These are phyloP conservation scores for Petrocephalus schoutedeni DNA, from an alignment of 2,797 vertebrate genomes.

Conservation along the genomic window DNA sequence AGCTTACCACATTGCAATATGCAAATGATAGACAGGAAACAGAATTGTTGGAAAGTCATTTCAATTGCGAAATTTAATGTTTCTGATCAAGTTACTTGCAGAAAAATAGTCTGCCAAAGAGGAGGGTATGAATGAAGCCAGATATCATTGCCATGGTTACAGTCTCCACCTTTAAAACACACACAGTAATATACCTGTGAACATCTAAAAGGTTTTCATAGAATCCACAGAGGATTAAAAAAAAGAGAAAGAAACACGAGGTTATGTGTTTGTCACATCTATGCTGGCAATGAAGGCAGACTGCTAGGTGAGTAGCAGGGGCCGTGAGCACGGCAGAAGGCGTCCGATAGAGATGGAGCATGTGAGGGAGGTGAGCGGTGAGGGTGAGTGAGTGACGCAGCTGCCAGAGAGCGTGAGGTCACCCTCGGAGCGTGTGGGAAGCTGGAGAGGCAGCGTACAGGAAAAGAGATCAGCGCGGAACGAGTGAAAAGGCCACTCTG, in stretches of 20 bases:
- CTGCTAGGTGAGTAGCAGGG: constrained; percentile 28
- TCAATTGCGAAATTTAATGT: not conserved
- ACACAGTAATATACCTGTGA: not conserved
- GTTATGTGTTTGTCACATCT: too few species aligned
- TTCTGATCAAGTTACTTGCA: not conserved
- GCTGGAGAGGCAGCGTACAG: constrained; percentile 28
- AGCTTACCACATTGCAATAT: not conserved
- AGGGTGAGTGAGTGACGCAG: constrained; percentile 13
- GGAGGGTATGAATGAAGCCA: not conserved
- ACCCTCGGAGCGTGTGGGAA: constrained; percentile 36
- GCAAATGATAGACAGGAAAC: not conserved
- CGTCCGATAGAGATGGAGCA: constrained; percentile 19
- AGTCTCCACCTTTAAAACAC: not conserved
- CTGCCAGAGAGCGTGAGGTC: constrained; percentile 32
- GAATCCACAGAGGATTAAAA: not conserved
- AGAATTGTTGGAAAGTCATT: too few species aligned
- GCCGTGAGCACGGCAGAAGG: constrained; percentile 13
- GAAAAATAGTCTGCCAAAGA: not conserved
- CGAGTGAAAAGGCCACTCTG: constrained; percentile 12
- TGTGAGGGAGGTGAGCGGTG: not conserved
- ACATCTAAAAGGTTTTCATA: not conserved
- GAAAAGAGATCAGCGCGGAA: constrained; percentile 23
- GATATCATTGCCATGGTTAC: not conserved
- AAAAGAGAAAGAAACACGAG: not conserved
- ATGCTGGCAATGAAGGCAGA: constrained; percentile 33